Percentiles rank a stretch among this genome's conserved stretches.
phyloP scores from a whole-genome alignment of 2,113 vertebrate genomes.

The Ranitomeya variabilis region DNA sequence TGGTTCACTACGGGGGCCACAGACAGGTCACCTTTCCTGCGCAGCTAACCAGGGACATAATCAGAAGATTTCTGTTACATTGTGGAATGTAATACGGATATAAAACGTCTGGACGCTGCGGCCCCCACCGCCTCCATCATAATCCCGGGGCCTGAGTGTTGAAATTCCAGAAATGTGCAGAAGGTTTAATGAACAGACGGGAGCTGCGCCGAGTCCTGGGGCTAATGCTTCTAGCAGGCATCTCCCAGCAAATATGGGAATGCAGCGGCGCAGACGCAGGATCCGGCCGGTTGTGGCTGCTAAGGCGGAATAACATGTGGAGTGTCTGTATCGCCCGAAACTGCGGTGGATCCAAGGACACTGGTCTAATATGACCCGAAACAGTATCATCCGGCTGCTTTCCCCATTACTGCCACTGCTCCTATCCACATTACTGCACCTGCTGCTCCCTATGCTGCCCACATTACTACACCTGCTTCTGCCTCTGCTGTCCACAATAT shows the following conservation, averaged over 20 bases:
- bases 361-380: no score
- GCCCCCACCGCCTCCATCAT: slow-evolving; percentile 25
- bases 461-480: no score
- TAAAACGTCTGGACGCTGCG: slow-evolving; percentile 8
- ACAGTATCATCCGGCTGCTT: no score
- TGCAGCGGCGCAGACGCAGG: not conserved
- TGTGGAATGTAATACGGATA: slow-evolving; percentile 26
- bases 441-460: no score
- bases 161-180: not conserved
- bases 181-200: slow-evolving; percentile 37
- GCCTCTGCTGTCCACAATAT: no score
- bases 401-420: no score
- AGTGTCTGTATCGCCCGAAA: not conserved
- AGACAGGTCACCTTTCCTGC: slow-evolving; percentile 34
- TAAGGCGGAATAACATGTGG: not conserved
- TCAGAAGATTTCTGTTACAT: slow-evolving; percentile 16
- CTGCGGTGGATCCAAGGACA: not conserved
- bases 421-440: no score
- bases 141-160: not conserved
- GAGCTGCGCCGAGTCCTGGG: not conserved
- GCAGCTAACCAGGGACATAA: not conserved
- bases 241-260: not conserved
- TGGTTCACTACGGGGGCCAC: not conserved
- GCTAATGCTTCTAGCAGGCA: slow-evolving; percentile 38
- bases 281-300: slow-evolving; percentile 13